Evolutionary conservation across 2,113 vertebrate species (phyloP), one percentile per base, ranked within the genome.

Genomic region (Neofelis nebulosa): DNA sequence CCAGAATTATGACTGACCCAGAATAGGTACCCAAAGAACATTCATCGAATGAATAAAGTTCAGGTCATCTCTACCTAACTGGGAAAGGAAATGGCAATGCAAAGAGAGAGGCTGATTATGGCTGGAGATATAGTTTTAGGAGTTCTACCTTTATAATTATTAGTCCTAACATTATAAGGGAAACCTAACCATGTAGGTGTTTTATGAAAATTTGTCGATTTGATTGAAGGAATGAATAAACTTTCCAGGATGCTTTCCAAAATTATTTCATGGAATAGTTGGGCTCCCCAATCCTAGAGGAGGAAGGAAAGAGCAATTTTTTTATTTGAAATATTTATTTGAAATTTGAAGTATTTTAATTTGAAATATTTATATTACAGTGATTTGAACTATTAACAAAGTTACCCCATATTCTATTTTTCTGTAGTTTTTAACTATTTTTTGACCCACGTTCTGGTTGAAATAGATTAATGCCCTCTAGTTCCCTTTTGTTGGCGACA

Each of bases 201-300:
- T 91, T 94, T 27, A 52, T 85, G 45, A 83, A 94, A 96, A 85
- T 73, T 19, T 85, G 4, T 93, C 91, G 50, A 88, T 45, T 85
- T 93, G 50, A 88, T 45, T 85, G 55, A 83, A 57, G 45, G 5
- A 91, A 52, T 25, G 19, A 93, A 69, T 63, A 29, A 81, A 73
- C 15, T 87, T 83, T 79, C 63, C 68, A 89, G 52, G 57, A 21
- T 61, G 9, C 25, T 94, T 94, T 93, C 66, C 86, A 36, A 82
- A 93, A 63, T 82, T 79, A 73, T 95, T 93, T 89, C 50, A 38
- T 66, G 57, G 80, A 85, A 25, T 57, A 0, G 0, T 18, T 82
- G 55, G 27, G 31, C 7, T 92, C n/a, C 52, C 61, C 38, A 88
- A 19, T 3, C 63, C 48, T 52, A 78, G 36, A 38, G 0, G 38